Base-by-base conservation (phyloP, 1,140 invertebrate species). In the Eriocheir sinensis region DNA sequence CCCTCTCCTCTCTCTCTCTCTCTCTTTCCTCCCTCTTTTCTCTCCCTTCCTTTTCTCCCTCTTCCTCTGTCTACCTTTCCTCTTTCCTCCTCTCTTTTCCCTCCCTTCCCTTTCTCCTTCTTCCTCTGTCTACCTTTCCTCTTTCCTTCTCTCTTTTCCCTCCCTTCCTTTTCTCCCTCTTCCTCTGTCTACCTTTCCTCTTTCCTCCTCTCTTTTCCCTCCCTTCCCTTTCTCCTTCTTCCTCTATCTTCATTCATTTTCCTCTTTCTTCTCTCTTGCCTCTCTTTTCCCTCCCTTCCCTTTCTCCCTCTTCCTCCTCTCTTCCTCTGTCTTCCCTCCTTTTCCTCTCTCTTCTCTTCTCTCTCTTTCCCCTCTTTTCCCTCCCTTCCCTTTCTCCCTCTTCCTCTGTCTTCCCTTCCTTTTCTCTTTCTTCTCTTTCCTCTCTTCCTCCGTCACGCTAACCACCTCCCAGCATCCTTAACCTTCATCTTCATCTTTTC, bases 261-360 rank as follows among this genome's bases (percentile, higher is more conserved):
- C 40, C 9, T 88, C 85, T 88, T 38, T 40, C 85, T 40, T 38
- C 40, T 38, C 6, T 6, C 6, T 38, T 40, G 32, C 6, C 85
- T 88, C 85, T 40, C 85, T 72, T n/a, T 72, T n/a, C n/a, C 60
- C n/a, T n/a, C n/a, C 60, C n/a, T n/a, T 72, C 60, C n/a, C 60
- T 72, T n/a, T 72, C 60, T 72, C 60, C n/a, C n/a, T n/a, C n/a
- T n/a, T n/a, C n/a, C n/a, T n/a, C n/a, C n/a, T n/a, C n/a, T n/a
- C n/a, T n/a, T n/a, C n/a, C n/a, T n/a, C n/a, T n/a, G n/a, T n/a
- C n/a, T n/a, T n/a, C n/a, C n/a, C n/a, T n/a, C n/a, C n/a, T n/a
- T n/a, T n/a, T n/a, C n/a, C n/a, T n/a, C n/a, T n/a, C n/a, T n/a
- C n/a, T n/a, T n/a, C n/a, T n/a, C n/a, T n/a, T n/a, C n/a, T 72